Base-by-base conservation (phyloP, 2,797 vertebrate genomes). In the Hoplostethus atlanticus region DNA sequence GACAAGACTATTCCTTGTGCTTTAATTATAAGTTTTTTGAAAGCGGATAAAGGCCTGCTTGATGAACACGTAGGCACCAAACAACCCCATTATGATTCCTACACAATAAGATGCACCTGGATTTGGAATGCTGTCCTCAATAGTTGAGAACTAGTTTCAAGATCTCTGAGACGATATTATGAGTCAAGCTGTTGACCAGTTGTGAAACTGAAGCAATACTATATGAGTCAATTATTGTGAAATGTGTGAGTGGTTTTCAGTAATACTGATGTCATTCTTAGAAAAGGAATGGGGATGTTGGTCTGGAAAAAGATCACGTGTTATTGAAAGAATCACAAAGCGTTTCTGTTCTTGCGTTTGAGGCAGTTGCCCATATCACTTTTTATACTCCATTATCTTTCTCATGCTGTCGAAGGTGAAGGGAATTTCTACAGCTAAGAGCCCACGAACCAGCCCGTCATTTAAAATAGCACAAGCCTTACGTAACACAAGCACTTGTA, bases 281-380 rank as follows among this genome's bases (percentile, higher is more conserved):
- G 42, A 67, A 6, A 6, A 9, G 53, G 42, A 74, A 80, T 59
- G 72, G 82, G 74, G 83, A 84, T 72, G 70, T 83, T 46, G 28
- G 46, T n/a, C 12, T 57, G 4, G 62, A 2, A 34, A 70, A 62
- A 25, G 38, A 34, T 30, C 54, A 67, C 38, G 31, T 76, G 71
- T 61, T 44, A n/a, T 52, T 46, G 38, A 52, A 40, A 81, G 70
- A 76, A n/a, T 73, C 67, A 71, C 28, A 15, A n/a, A 55, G 53
- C 15, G 44, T 21, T 21, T 74, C 61, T 28, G 28, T 38, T 47
- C 40, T 70, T 76, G 28, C 58, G 16, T 71, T 51, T 44, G 8
- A 71, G 68, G 58, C 9, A 3, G 30, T 44, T 60, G 54, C 3
- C 28, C 0, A 4, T 0, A 48, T 64, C 17, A 16, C 34, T 47